Evolutionary conservation across 2,113 vertebrate genomes (phyloP).

Genomic region (Promerops cafer): DNA sequence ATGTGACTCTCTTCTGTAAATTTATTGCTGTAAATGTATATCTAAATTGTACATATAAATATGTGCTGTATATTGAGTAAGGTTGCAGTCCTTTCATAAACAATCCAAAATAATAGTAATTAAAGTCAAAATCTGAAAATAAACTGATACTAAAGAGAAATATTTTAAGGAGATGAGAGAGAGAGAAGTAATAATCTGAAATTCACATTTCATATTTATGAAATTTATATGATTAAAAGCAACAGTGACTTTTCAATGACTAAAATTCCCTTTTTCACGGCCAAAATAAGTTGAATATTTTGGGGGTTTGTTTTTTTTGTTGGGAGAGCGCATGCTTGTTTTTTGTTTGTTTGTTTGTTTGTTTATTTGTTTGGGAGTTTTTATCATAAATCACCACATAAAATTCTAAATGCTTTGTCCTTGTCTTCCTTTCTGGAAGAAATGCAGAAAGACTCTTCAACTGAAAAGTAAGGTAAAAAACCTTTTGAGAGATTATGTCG

Average conservation of each 20-base stretch:
- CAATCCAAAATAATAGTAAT: not conserved
- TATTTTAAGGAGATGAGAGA: not conserved
- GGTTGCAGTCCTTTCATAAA: not conserved
- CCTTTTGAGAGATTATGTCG: not conserved
- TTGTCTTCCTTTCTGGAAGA: not conserved
- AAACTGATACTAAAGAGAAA: not conserved
- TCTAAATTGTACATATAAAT: not conserved
- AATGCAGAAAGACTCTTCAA: not conserved
- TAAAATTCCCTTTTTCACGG: not conserved
- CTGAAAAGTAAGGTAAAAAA: not conserved
- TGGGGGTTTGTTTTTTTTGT: not conserved
- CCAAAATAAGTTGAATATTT: not conserved
- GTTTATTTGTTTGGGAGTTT: not conserved
- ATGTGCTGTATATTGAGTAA: not conserved
- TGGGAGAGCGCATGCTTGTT: accelerated
- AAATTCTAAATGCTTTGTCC: not conserved
- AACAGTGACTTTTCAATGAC: not conserved
- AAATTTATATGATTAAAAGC: not conserved
- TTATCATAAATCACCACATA: not conserved
- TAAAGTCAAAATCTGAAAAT: not conserved
- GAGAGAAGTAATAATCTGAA: not conserved
- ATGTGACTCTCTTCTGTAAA: not conserved
- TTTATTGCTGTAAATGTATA: not conserved
- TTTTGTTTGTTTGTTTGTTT: not conserved
- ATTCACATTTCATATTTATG: not conserved